These are phyloP conservation scores for Alca torda DNA, from an alignment of 2,797 vertebrate genomes.

Conservation along the genomic window DNA sequence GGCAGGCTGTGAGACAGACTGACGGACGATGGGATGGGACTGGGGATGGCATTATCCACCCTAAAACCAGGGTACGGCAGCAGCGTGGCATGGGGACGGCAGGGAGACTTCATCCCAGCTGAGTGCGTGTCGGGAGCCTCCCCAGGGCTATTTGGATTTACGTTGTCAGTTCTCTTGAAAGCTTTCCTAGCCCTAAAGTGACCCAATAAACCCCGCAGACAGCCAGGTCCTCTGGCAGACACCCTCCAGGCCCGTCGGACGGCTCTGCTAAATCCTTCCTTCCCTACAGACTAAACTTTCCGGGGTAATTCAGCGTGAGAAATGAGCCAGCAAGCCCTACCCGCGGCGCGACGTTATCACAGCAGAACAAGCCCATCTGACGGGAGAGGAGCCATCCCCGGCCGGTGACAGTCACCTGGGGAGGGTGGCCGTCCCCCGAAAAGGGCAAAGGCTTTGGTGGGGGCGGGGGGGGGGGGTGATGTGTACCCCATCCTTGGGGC, in stretches of 20 bases:
- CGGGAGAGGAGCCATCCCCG: background rate
- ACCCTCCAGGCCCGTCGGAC: conserved; percentile 24
- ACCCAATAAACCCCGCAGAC: background rate
- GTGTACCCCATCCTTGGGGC: background rate
- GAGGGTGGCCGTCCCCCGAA: background rate
- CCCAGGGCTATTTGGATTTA: background rate
- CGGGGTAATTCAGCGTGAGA: conserved; percentile 23
- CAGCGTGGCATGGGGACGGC: rapidly evolving
- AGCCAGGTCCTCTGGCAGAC: conserved; percentile 8
- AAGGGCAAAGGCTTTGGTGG: background rate
- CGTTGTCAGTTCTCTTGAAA: background rate
- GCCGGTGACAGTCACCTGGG: background rate
- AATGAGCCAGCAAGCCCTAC: conserved; percentile 40
- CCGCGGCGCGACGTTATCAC: background rate
- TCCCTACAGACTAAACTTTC: conserved; percentile 72
- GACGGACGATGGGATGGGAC: background rate
- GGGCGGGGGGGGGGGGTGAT: background rate
- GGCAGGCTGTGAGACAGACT: background rate
- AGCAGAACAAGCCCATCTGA: conserved; percentile 10
- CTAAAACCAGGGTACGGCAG: background rate
- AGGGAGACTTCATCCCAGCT: background rate
- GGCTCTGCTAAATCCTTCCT: conserved; percentile 65
- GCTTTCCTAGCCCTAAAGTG: background rate
- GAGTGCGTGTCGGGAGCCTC: rapidly evolving
- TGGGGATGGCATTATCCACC: background rate